A percentile compares a stretch with the other conserved stretches of the same genome.
phyloP scores from a whole-genome alignment of 2,113 vertebrate species.

The Physeter macrocephalus region DNA sequence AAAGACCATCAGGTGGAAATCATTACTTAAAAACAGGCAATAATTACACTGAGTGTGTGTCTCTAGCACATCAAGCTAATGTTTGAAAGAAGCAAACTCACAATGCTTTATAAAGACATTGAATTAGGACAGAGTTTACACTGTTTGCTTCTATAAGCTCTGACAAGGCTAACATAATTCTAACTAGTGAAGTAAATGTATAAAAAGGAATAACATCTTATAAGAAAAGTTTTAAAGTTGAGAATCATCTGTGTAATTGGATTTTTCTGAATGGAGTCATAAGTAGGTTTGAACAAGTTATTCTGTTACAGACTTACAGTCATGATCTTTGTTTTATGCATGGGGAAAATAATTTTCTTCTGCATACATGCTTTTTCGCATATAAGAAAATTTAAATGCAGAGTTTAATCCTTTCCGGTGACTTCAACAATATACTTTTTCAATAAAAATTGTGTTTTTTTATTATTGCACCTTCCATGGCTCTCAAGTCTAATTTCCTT shows the following conservation, averaged over 20 bases:
- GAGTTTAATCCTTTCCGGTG: conserved; percentile 10
- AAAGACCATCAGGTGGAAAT: conserved; percentile 83
- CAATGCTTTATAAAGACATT: neutral
- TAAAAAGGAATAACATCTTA: neutral
- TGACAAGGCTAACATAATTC: neutral
- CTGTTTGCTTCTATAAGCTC: neutral
- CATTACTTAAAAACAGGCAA: neutral
- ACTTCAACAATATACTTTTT: conserved; percentile 15
- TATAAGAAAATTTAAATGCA: conserved; percentile 42
- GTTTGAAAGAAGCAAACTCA: neutral
- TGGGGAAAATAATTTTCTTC: neutral
- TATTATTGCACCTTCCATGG: neutral
- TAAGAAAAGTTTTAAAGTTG: neutral
- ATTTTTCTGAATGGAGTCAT: neutral
- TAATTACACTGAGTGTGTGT: neutral
- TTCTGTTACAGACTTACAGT: neutral
- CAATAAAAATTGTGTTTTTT: conserved; percentile 15
- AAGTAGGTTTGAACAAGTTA: neutral
- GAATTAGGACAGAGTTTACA: neutral
- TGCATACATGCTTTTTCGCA: neutral
- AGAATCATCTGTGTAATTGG: neutral
- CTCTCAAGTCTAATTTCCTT: conserved; percentile 1
- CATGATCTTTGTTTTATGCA: conserved; percentile 32
- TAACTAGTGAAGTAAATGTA: neutral
- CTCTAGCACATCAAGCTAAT: neutral